Evolutionary conservation across 92 coral and sea anemone species (phyloP), one percentile per base, ranked within the genome.

Genomic region (Virgularia gustaviana): DNA sequence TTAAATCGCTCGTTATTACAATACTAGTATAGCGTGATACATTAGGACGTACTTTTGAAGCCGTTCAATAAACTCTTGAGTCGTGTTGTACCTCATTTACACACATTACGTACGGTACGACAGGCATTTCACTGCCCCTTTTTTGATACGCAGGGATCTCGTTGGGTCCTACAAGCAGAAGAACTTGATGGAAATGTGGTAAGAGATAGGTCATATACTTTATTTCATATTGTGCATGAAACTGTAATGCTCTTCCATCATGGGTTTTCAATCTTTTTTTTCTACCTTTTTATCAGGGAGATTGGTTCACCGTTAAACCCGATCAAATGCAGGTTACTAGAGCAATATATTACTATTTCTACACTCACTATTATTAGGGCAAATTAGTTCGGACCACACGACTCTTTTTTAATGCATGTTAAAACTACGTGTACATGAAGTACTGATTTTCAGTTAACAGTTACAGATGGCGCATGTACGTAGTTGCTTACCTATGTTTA

Each of bases 311-410:
- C 27, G 49, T 94, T 15, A 94, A 94, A 47, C 99, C 99, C 36
- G 99, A 94, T 63, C 99, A 94, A 82, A 83, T 94, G 78, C 99
- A 94, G 94, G 97, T 86, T n/a, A n/a, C n/a, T n/a, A n/a, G n/a
- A n/a, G n/a, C n/a, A n/a, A n/a, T n/a, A n/a, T n/a, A n/a, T n/a
- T n/a, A n/a, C n/a, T n/a, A n/a, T n/a, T n/a, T n/a, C n/a, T n/a
- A n/a, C n/a, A n/a, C n/a, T n/a, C n/a, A n/a, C n/a, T n/a, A n/a
- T n/a, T n/a, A n/a, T n/a, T n/a, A n/a, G n/a, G n/a, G n/a, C n/a
- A n/a, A n/a, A n/a, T n/a, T n/a, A n/a, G n/a, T n/a, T n/a, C n/a
- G n/a, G n/a, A n/a, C n/a, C n/a, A n/a, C n/a, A n/a, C n/a, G n/a
- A n/a, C n/a, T n/a, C n/a, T n/a, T n/a, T n/a, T n/a, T n/a, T n/a